phyloP scores from a whole-genome alignment of 2,113 vertebrate species.

The Delphinus delphis region DNA sequence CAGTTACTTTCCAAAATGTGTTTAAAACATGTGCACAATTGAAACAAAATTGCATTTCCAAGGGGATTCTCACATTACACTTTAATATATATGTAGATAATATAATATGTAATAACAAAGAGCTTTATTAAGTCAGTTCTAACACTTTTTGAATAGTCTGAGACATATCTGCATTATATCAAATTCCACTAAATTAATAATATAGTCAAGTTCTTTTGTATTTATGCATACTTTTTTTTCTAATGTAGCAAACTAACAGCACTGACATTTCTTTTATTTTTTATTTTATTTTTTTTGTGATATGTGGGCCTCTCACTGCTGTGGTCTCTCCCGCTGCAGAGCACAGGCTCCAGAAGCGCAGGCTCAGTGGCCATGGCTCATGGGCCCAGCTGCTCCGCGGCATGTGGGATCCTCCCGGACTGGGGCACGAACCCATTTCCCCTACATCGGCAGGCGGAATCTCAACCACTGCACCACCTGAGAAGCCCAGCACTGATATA shows the following conservation, averaged over 20 bases:
- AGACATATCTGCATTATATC: not conserved
- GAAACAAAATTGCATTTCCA: not conserved
- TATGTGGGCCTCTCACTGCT: too few relatives aligned
- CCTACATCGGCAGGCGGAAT: too few relatives aligned
- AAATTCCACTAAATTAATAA: not conserved
- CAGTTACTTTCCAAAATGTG: conserved; percentile 9
- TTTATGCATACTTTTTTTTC: not conserved
- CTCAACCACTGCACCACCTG: too few relatives aligned
- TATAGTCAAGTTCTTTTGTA: not conserved
- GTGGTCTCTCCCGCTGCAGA: too few relatives aligned
- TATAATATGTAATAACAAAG: not conserved
- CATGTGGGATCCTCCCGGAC: too few relatives aligned
- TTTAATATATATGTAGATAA: not conserved
- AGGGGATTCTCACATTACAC: not conserved
- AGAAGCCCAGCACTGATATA: not conserved
- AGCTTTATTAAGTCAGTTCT: not conserved
- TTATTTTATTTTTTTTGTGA: too few relatives aligned
- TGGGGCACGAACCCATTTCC: too few relatives aligned
- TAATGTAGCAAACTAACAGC: not conserved
- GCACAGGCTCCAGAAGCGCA: too few relatives aligned
- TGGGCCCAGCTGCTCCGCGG: too few relatives aligned
- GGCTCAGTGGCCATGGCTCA: too few relatives aligned
- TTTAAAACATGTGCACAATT: not conserved
- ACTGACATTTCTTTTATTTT: not conserved
- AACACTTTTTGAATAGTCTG: not conserved